Evolutionary conservation across 2,113 vertebrate species (phyloP).

Genomic region (Pica pica): DNA sequence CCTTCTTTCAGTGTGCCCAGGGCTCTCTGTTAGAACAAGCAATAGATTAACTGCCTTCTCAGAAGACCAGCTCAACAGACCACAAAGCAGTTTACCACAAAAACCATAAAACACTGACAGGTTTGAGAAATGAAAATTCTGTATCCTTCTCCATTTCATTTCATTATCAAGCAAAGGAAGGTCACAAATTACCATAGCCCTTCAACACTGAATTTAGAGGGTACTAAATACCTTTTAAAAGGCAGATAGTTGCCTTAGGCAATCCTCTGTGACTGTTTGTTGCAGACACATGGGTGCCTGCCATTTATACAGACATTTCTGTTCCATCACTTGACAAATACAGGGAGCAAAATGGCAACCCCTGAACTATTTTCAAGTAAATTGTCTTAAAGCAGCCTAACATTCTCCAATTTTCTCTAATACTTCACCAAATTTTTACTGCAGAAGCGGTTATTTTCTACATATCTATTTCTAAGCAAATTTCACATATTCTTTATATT

Average conservation of each 20-base stretch:
- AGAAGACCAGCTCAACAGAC: neutral
- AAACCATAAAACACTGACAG: slow-evolving; percentile 7
- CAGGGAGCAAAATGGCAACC: neutral
- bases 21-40: neutral
- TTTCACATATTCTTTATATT: neutral
- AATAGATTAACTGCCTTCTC: neutral
- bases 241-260: slow-evolving; percentile 1
- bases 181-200: slow-evolving; percentile 67
- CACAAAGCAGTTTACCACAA: slow-evolving; percentile 1
- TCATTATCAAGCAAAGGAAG: slow-evolving; percentile 26
- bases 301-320: neutral
- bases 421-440: neutral
- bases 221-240: slow-evolving; percentile 16
- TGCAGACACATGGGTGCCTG: neutral
- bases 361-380: neutral
- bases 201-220: neutral
- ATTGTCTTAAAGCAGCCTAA: neutral
- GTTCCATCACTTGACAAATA: neutral
- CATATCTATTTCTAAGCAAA: neutral
- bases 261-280: neutral
- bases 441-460: neutral
- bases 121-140: slow-evolving; percentile 34
- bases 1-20: neutral
- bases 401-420: neutral
- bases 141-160: slow-evolving; percentile 16